Conservation (phyloP, 1,140 invertebrate genomes). For the Zaprionus davidi region DNA sequence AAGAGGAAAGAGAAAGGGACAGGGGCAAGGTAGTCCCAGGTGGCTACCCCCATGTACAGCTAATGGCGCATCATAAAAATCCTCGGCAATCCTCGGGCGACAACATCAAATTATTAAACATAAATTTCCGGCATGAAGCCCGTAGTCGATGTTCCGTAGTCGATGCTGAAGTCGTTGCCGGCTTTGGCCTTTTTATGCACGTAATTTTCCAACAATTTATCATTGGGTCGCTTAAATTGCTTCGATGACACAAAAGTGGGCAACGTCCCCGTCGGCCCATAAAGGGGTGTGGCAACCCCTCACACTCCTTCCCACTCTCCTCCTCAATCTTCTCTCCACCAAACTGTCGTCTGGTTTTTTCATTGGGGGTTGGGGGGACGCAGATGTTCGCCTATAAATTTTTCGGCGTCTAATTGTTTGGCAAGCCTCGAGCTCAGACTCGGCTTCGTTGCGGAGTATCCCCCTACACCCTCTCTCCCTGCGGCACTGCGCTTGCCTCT, state of each 20-base stretch:
- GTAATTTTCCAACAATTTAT: conserved; percentile 81
- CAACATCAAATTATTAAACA: conserved; percentile 78
- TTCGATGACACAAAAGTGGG: conserved; percentile 72
- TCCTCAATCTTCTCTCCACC: not conserved
- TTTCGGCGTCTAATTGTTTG: conserved; percentile 78
- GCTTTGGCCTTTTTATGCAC: conserved; percentile 60
- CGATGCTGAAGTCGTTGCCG: conserved; percentile 4
- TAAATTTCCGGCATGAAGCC: conserved; percentile 66
- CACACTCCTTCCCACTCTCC: not conserved
- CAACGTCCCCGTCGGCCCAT: conserved; percentile 46
- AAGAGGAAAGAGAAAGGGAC: not conserved
- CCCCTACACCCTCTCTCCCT: not conserved
- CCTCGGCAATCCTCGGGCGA: conserved; percentile 49
- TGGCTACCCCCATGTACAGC: conserved; percentile 35
- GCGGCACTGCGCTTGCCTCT: conserved; percentile 1
- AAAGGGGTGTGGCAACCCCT: not conserved
- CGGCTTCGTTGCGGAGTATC: not conserved
- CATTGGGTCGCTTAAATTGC: conserved; percentile 67
- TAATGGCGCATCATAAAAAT: conserved; percentile 68
- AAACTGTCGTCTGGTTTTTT: conserved; percentile 3
- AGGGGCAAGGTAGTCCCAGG: conserved; percentile 5
- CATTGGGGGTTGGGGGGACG: not conserved
- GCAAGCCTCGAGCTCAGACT: conserved; percentile 45
- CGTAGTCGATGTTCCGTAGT: not conserved
- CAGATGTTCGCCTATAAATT: conserved; percentile 67